Evolutionary conservation across 2,888 invertebrate species (phyloP), one percentile per base, ranked within the genome.

Genomic region (Zaprionus bogoriensis): DNA sequence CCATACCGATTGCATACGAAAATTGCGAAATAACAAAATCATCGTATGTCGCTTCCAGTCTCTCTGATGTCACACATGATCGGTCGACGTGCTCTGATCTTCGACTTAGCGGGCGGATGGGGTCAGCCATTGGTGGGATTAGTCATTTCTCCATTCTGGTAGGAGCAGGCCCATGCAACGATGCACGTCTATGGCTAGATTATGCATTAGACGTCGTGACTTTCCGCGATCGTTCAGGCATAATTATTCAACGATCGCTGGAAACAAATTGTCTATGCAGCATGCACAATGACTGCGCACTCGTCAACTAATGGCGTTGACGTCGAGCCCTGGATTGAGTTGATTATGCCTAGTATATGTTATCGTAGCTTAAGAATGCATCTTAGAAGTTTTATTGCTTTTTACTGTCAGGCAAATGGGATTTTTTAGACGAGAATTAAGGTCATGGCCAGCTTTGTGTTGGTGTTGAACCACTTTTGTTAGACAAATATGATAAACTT

Each of bases 401-500:
- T 12, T 5, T n/a, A 30, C 10, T 4, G 5, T 30, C 30, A 4
- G 30, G 12, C 30, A 12, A 32, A 14, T 14, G 6, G 1, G 12
- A 0, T 14, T 2, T 6, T 14, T 27, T 27, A 9, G 14, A 7
- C 12, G 7, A 14, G 2, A 42, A 45, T 38, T n/a, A n/a, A 6
- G 25, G 46, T 23, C 46, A 54, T 46, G 38, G 38, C 38, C 38
- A 54, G 14, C 32, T 46, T 46, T n/a, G n/a, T n/a, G n/a, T n/a
- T n/a, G n/a, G n/a, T n/a, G n/a, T n/a, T n/a, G n/a, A n/a, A 6
- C 32, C 20, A 20, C 47, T 60, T 41, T 44, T 28, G 36, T 41
- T 50, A 42, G 44, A 38, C 55, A 62, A 74, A 67, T 60, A 63
- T 71, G 74, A 72, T 74, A 64, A 72, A 58, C 23, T 19, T 28